phyloP scores from a whole-genome alignment of 2,113 vertebrate species.

The Fukomys damarensis region DNA sequence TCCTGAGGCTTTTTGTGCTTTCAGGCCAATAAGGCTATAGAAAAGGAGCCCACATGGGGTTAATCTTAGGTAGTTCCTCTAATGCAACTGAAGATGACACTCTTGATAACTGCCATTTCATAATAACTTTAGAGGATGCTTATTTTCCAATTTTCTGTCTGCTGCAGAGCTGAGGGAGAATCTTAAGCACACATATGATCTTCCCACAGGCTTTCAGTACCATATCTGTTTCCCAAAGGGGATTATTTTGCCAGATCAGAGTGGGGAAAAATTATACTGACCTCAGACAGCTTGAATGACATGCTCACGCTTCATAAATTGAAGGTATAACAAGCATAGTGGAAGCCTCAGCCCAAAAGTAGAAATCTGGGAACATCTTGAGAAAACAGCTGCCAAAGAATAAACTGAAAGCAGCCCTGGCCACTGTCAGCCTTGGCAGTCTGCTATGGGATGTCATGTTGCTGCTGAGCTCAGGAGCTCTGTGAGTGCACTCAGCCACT shows the following conservation, averaged over 20 bases:
- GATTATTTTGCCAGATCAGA: conserved; percentile 22
- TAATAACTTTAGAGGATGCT: background rate
- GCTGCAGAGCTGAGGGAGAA: background rate
- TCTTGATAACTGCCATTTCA: background rate
- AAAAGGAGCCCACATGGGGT: background rate
- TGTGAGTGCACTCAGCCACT: background rate
- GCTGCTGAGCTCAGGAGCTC: background rate
- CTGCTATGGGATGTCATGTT: background rate
- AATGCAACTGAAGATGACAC: background rate
- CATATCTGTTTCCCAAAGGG: conserved; percentile 1
- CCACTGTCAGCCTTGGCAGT: conserved; percentile 48
- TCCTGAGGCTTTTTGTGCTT: background rate
- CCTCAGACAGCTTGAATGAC: conserved; percentile 34
- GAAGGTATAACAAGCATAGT: conserved; percentile 54
- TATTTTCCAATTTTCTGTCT: conserved; percentile 27
- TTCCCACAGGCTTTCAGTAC: background rate
- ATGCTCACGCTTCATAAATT: conserved; percentile 46
- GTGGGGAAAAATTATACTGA: conserved; percentile 35
- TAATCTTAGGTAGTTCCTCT: background rate
- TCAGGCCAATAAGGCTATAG: background rate
- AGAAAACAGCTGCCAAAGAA: conserved; percentile 58
- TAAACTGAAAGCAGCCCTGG: conserved; percentile 58
- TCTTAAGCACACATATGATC: background rate
- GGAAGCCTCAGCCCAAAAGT: conserved; percentile 51
- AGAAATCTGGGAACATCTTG: conserved; percentile 65